phyloP scores from a whole-genome alignment of 2,888 invertebrate genomes.

The Apotomis capreana region DNA sequence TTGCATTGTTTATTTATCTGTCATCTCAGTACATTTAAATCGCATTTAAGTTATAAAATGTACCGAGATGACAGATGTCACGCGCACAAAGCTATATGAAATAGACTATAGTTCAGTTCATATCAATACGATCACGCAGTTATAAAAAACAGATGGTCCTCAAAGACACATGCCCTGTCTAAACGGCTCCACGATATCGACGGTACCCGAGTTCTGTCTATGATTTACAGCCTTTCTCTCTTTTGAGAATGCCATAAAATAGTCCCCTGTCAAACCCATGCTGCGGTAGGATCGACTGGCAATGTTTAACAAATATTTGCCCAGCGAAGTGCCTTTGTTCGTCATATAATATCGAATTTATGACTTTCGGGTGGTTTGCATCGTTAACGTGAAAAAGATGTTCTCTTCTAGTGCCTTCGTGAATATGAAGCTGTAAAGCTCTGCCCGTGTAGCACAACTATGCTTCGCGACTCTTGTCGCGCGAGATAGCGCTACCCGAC shows the following conservation, averaged over 20 bases:
- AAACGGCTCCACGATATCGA: conserved; percentile 47
- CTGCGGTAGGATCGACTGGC: conserved; percentile 64
- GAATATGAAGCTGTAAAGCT: neutral
- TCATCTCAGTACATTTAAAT: too few species aligned
- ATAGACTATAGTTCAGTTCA: neutral
- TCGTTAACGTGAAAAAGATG: conserved; percentile 35
- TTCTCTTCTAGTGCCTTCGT: conserved; percentile 17
- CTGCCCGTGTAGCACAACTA: too few species aligned
- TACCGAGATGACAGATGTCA: too few species aligned
- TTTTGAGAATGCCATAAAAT: conserved; percentile 73
- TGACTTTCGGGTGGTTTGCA: conserved; percentile 44
- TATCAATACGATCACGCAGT: conserved; percentile 8
- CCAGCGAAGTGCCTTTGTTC: conserved; percentile 47
- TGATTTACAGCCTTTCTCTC: conserved; percentile 70
- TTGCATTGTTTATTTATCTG: too few species aligned
- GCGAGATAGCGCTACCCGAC: too few species aligned
- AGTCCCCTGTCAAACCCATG: conserved; percentile 73
- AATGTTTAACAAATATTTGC: conserved; percentile 72
- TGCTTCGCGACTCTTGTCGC: too few species aligned
- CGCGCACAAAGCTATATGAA: too few species aligned
- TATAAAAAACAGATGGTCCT: conserved; percentile 8
- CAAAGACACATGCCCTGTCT: conserved; percentile 43
- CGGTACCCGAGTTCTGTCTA: conserved; percentile 61
- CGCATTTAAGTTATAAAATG: too few species aligned
- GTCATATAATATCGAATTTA: conserved; percentile 39